Percentiles rank a stretch among this genome's conserved stretches.
These are phyloP conservation scores for Apodemia mormo DNA, from an alignment of 2,888 invertebrate genomes.

Conservation along the genomic window DNA sequence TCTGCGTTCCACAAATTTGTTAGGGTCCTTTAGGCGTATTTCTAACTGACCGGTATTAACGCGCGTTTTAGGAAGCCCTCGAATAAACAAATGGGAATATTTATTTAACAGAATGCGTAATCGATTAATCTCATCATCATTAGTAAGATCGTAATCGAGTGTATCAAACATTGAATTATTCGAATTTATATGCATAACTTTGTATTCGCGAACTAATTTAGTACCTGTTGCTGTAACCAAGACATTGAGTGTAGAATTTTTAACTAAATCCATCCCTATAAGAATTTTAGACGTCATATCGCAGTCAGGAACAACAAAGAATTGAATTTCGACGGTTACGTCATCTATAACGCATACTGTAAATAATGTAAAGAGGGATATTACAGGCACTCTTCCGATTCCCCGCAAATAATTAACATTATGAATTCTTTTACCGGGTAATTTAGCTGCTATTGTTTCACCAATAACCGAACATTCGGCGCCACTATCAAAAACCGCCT, in stretches of 20 bases:
- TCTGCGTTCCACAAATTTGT: slow-evolving; percentile 41
- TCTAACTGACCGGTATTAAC: slow-evolving; percentile 43
- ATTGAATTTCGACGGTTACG: slow-evolving; percentile 25
- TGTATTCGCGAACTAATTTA: slow-evolving; percentile 19
- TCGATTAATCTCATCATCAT: slow-evolving; percentile 20
- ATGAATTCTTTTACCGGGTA: slow-evolving; percentile 37
- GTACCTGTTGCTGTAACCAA: slow-evolving; percentile 9
- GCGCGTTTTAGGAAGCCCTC: slow-evolving; percentile 36
- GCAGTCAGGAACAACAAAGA: slow-evolving; percentile 26
- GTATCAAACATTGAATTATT: slow-evolving; percentile 10
- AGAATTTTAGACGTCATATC: slow-evolving; percentile 28
- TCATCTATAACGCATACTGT: slow-evolving; percentile 26
- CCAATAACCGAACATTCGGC: slow-evolving; percentile 43
- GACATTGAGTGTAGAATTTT: slow-evolving; percentile 24
- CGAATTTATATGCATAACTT: slow-evolving; percentile 13
- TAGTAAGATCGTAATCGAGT: slow-evolving; percentile 27
- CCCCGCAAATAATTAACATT: slow-evolving; percentile 29
- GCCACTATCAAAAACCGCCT: slow-evolving; percentile 43
- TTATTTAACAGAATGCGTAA: slow-evolving; percentile 36
- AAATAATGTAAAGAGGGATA: slow-evolving; percentile 21
- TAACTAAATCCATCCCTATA: slow-evolving; percentile 28
- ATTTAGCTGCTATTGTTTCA: slow-evolving; percentile 37
- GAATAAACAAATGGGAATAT: slow-evolving; percentile 39
- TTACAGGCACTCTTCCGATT: slow-evolving; percentile 23
- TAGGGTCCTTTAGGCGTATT: slow-evolving; percentile 38